These are phyloP conservation scores for Micrasema longulum DNA, from an alignment of 1,140 invertebrate species.

Conservation along the genomic window DNA sequence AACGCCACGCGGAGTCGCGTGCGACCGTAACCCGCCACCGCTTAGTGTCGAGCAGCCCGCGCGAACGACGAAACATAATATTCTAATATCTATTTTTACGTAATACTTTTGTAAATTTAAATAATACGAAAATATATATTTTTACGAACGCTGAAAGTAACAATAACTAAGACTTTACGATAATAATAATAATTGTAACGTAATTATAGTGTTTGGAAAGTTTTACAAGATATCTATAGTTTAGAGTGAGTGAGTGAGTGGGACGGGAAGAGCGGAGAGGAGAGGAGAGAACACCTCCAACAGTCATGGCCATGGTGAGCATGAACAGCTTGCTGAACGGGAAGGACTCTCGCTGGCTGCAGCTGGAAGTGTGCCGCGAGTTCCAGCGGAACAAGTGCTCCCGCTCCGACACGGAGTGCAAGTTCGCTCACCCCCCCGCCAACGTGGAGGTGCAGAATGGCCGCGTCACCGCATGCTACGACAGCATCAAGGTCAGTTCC, in stretches of 20 bases:
- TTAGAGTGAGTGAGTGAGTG: constrained; percentile 14
- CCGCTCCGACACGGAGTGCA: constrained; percentile 98
- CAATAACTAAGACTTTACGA: constrained; percentile 40
- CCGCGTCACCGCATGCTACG: constrained; percentile 99
- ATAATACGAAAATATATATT: constrained; percentile 52
- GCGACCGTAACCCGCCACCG: constrained; percentile 56
- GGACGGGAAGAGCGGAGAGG: not conserved
- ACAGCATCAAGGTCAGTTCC: constrained; percentile 98
- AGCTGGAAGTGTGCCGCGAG: constrained; percentile 99
- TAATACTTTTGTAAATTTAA: constrained; percentile 47
- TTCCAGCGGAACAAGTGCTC: constrained; percentile 99
- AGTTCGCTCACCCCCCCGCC: constrained; percentile 99
- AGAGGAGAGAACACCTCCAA: not conserved
- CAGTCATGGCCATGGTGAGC: constrained; percentile 90
- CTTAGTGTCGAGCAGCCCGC: constrained; percentile 28
- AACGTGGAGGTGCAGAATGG: constrained; percentile 99
- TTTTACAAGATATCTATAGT: constrained; percentile 11
- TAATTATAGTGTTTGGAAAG: constrained; percentile 31
- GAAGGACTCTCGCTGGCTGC: constrained; percentile 99
- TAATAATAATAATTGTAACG: constrained; percentile 39
- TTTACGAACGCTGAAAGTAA: constrained; percentile 52
- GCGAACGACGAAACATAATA: constrained; percentile 47
- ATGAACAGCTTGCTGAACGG: constrained; percentile 97
- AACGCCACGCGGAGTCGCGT: constrained; percentile 67
- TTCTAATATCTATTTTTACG: constrained; percentile 54